These are phyloP conservation scores for Eupithecia dodoneata DNA, from an alignment of 2,888 invertebrate species.

Conservation along the genomic window DNA sequence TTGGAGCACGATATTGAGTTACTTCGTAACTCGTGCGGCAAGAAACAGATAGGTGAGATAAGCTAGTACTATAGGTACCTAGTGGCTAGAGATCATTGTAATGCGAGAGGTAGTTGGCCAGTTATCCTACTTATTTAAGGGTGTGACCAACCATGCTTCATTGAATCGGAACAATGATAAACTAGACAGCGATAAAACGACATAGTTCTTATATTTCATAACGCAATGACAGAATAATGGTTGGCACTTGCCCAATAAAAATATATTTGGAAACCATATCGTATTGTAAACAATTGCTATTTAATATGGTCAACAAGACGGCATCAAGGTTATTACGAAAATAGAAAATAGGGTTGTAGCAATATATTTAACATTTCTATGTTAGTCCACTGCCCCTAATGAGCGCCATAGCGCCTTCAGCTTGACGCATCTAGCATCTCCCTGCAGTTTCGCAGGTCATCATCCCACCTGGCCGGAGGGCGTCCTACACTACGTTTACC, in stretches of 20 bases:
- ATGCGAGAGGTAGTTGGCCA: background rate
- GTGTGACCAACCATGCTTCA: conserved; percentile 4
- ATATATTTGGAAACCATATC: background rate
- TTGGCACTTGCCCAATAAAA: conserved; percentile 9
- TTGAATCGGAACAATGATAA: conserved; percentile 34
- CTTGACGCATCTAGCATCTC: too few relatives aligned
- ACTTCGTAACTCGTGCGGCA: background rate
- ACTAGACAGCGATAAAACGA: background rate
- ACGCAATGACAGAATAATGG: conserved; percentile 10
- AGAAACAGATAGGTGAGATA: background rate
- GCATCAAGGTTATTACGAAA: background rate
- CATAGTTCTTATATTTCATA: background rate
- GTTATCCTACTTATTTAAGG: background rate
- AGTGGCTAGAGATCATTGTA: background rate
- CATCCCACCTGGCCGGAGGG: too few relatives aligned
- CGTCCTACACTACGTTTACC: too few relatives aligned
- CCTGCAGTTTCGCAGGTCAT: too few relatives aligned
- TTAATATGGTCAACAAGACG: background rate
- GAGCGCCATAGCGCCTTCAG: too few relatives aligned
- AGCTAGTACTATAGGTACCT: background rate
- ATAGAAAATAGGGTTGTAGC: background rate
- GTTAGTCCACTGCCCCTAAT: too few relatives aligned
- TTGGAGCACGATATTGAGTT: background rate
- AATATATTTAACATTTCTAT: too few relatives aligned
- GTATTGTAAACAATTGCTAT: conserved; percentile 4